A percentile compares a stretch with the other conserved stretches of the same genome.
These are phyloP conservation scores for Oplegnathus fasciatus DNA, from an alignment of 2,113 vertebrate species.

Conservation along the genomic window DNA sequence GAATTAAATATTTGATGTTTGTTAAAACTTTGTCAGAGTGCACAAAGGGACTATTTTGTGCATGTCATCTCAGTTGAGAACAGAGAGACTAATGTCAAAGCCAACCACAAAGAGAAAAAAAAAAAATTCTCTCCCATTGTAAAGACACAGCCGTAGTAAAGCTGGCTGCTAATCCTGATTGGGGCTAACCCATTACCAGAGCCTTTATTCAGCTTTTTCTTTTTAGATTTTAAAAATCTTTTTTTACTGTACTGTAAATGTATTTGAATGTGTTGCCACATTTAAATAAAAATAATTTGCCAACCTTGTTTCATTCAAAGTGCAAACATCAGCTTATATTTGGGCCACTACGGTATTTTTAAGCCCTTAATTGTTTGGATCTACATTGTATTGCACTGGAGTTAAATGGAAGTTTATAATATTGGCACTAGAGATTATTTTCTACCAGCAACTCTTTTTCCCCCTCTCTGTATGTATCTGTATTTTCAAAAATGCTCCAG, in stretches of 20 bases:
- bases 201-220: neutral
- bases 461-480: neutral
- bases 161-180: neutral
- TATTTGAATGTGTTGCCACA: neutral
- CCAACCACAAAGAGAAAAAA: neutral
- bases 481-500: slow-evolving; percentile 24
- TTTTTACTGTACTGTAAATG: neutral
- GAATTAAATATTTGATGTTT: neutral
- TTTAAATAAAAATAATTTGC: neutral
- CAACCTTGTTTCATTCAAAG: neutral
- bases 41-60: neutral
- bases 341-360: slow-evolving; percentile 6
- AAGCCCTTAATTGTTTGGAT: neutral
- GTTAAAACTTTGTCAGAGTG: neutral
- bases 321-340: slow-evolving; percentile 9
- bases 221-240: neutral
- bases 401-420: slow-evolving; percentile 11
- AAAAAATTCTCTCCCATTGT: neutral
- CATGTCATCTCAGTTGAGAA: neutral
- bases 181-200: neutral
- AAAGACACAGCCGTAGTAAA: neutral
- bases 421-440: slow-evolving; percentile 26
- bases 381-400: slow-evolving; percentile 23
- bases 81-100: neutral
- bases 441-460: neutral